Evolutionary conservation across 2,113 vertebrate species (phyloP), one percentile per base, ranked within the genome.

Genomic region (Coptodon bakossiorum): DNA sequence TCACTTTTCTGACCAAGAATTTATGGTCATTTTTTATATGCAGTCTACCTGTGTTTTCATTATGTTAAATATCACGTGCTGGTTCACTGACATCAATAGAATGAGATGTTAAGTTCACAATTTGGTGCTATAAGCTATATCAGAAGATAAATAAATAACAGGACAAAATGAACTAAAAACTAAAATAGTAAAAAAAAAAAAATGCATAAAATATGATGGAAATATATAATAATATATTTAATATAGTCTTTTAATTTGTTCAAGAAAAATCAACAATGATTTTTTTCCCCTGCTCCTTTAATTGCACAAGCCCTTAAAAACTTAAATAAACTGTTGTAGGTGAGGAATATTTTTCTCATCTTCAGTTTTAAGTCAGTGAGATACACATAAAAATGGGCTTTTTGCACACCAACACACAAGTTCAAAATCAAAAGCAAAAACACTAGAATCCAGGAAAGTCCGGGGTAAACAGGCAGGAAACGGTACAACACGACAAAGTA

Each of bases 61-160:
- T 13, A 66, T 22, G 34, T 66, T 38, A 66, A 66, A 13, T 0
- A 22, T 66, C 36, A 66, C 3, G 34, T 5, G 19, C 4, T 66
- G 34, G 61, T 66, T 66, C 19, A 68, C 22, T 71, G 66, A 43
- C 7, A 34, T 61, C 9, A 61, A 34, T 34, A 71, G 66, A 24
- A 4, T 2, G 38, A 71, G 38, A 27, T 73, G 22, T 24, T 73
- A 45, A 73, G 4, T 73, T 43, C 40, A 0, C 0, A 45, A 40
- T 68, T 40, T 38, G 19, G 68, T 73, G 2, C 14, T 73, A 10
- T 27, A 45, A 73, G 22, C 8, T 43, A 10, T 17, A 45, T 27
- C 14, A 48, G 68, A 45, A 7, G 22, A 73, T 27, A 27, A 43
- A 43, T 68, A 22, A 22, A 22, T 24, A 54, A 54, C n/a, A 24